These are phyloP conservation scores for Temnothorax nylanderi DNA, from an alignment of 1,140 invertebrate genomes.

Conservation along the genomic window DNA sequence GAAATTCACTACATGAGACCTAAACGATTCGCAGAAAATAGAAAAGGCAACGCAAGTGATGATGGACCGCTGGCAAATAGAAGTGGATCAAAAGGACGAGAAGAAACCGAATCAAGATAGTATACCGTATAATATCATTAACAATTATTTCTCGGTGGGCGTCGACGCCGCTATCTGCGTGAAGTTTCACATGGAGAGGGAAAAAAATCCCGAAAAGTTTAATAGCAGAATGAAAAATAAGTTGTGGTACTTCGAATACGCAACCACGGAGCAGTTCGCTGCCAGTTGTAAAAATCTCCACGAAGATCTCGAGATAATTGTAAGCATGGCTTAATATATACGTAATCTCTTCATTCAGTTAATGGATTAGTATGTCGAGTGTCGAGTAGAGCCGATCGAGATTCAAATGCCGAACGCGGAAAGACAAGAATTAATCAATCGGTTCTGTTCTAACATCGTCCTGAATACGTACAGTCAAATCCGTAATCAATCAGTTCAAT, in stretches of 20 bases:
- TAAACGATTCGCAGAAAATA: slow-evolving; percentile 89
- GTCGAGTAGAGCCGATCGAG: not conserved
- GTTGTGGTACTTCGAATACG: slow-evolving; percentile 99
- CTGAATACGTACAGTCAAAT: not conserved
- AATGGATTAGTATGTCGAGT: not conserved
- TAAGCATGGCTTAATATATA: slow-evolving; percentile 82
- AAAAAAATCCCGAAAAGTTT: slow-evolving; percentile 99
- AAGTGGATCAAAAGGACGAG: slow-evolving; percentile 88
- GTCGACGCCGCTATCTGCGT: slow-evolving; percentile 99
- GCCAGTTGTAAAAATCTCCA: slow-evolving; percentile 99
- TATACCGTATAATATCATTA: slow-evolving; percentile 98
- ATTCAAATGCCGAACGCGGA: not conserved
- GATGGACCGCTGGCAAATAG: slow-evolving; percentile 98
- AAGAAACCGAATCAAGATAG: slow-evolving; percentile 84
- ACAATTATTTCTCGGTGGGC: slow-evolving; percentile 99
- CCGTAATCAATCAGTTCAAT: slow-evolving; percentile 26
- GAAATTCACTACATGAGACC: not conserved
- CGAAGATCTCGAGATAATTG: slow-evolving; percentile 97
- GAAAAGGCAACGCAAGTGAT: slow-evolving; percentile 92
- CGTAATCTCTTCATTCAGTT: not conserved
- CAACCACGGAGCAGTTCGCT: slow-evolving; percentile 97
- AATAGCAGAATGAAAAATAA: slow-evolving; percentile 99
- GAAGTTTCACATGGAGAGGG: slow-evolving; percentile 98
- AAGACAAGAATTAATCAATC: not conserved
- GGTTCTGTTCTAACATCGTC: not conserved